Evolutionary conservation across 2,888 invertebrate species (phyloP).

Genomic region (Allygus modestus): DNA sequence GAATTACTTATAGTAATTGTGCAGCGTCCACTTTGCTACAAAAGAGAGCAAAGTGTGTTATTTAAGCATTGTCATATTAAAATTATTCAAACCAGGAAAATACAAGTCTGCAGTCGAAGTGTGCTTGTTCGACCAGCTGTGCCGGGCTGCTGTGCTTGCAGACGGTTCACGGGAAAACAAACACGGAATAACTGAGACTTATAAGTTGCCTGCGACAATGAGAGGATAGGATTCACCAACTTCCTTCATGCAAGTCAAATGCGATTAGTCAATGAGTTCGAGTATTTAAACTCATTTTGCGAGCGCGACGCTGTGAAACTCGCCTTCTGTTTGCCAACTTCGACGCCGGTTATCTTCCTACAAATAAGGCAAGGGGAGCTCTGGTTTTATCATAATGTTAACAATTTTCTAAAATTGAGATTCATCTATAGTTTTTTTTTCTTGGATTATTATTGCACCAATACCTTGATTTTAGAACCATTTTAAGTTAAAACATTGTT

Average conservation of each 20-base stretch:
- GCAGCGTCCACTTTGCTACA: no score
- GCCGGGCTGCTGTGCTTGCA: background rate
- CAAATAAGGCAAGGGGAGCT: no score
- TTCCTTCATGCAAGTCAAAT: constrained; percentile 63
- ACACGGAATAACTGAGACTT: constrained; percentile 29
- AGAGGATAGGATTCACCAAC: constrained; percentile 31
- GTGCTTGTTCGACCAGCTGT: background rate
- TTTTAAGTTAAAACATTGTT: no score
- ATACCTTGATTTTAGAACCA: no score
- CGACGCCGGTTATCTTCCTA: background rate
- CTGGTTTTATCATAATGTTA: no score
- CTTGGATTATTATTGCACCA: no score
- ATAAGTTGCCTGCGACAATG: constrained; percentile 25
- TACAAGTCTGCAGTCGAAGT: background rate
- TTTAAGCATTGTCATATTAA: no score
- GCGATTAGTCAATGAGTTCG: constrained; percentile 53
- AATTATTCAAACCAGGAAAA: no score
- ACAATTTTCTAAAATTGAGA: no score
- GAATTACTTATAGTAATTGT: no score
- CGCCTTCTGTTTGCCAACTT: constrained; percentile 5
- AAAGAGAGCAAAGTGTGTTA: no score
- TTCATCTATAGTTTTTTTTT: no score
- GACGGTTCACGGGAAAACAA: constrained; percentile 6
- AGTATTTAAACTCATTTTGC: constrained; percentile 47
- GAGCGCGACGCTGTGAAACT: constrained; percentile 16